Conservation (phyloP, 1,140 invertebrate species). For the Formica selysi region DNA sequence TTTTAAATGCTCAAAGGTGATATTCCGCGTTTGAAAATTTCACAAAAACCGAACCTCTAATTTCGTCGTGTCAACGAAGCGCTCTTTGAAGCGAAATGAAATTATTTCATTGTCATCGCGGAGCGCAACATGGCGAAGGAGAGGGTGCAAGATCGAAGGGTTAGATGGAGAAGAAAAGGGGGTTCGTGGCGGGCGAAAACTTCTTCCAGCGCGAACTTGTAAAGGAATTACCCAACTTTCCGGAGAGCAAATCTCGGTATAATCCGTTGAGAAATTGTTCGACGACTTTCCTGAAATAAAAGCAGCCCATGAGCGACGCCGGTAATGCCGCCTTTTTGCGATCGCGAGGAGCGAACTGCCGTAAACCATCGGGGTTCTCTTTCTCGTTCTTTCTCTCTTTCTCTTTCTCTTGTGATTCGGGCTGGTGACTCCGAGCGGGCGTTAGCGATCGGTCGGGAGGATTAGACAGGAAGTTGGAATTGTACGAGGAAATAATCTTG, state of each 20-base stretch:
- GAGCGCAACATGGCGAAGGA: not conserved
- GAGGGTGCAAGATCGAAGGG: not conserved
- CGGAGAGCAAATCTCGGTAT: conserved; percentile 62
- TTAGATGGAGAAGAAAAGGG: no score
- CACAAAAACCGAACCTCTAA: conserved; percentile 33
- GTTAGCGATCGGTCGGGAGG: conserved; percentile 42
- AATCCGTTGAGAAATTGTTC: conserved; percentile 72
- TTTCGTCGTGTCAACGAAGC: conserved; percentile 39
- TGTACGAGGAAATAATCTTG: conserved; percentile 66
- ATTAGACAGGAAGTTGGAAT: conserved; percentile 64
- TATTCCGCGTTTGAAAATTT: conserved; percentile 48
- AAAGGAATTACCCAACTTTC: conserved; percentile 70
- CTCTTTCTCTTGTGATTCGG: not conserved
- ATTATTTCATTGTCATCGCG: conserved; percentile 67
- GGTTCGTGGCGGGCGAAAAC: conserved; percentile 9
- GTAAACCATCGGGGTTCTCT: conserved; percentile 33
- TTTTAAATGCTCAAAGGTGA: conserved; percentile 16
- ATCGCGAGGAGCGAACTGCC: conserved; percentile 43
- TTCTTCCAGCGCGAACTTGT: conserved; percentile 55
- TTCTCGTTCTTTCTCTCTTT: no score
- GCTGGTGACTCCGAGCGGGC: not conserved
- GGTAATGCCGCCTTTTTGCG: conserved; percentile 43
- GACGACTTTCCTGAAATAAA: conserved; percentile 68
- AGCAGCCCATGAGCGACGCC: conserved; percentile 44
- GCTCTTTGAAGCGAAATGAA: conserved; percentile 23